Evolutionary conservation across 1,140 invertebrate species (phyloP).

Genomic region (Cydia strobilella): DNA sequence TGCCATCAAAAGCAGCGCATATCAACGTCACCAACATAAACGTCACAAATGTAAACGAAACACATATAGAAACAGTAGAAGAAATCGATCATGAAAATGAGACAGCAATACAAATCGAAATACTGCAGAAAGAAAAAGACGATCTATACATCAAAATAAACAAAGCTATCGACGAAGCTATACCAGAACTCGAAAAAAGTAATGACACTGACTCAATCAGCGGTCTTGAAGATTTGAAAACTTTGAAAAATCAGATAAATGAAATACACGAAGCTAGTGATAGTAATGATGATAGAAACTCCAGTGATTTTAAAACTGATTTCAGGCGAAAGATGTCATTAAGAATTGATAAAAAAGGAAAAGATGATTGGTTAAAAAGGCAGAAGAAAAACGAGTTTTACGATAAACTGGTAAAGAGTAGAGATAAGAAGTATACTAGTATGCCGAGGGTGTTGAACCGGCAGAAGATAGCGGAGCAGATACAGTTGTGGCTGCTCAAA

Average conservation of each 20-base stretch:
- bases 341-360: background rate
- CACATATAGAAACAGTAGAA: background rate
- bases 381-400: background rate
- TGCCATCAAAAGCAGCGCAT: background rate
- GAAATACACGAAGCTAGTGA: constrained; percentile 38
- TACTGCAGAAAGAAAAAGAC: constrained; percentile 50
- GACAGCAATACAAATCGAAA: constrained; percentile 29
- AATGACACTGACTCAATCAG: constrained; percentile 48
- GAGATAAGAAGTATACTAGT: background rate
- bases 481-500: constrained; percentile 31
- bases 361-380: background rate
- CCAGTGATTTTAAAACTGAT: constrained; percentile 7
- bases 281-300: constrained; percentile 30
- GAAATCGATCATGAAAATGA: background rate
- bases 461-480: constrained; percentile 19
- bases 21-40: background rate
- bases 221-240: constrained; percentile 48
- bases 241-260: constrained; percentile 50
- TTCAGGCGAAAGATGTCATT: background rate
- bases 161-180: constrained; percentile 52
- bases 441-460: background rate
- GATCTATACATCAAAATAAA: constrained; percentile 52
- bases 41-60: background rate
- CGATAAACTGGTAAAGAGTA: background rate
- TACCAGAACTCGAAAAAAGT: constrained; percentile 45